Percentiles rank a stretch among this genome's conserved stretches.
Evolutionary conservation across 1,140 invertebrate species (phyloP).

Genomic region (Euura saliciscinereae): DNA sequence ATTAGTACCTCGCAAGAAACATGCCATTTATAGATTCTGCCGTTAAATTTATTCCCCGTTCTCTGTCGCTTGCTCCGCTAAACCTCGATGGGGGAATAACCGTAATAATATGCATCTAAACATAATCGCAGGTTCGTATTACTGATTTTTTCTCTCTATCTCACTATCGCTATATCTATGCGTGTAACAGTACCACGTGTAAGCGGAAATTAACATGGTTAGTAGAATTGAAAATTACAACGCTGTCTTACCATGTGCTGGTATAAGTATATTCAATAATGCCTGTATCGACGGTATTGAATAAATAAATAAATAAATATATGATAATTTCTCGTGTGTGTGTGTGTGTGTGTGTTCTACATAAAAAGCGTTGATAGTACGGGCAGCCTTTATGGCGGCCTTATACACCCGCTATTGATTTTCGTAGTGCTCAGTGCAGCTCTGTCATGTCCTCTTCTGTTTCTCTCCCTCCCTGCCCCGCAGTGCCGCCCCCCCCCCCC

Average conservation of each 20-base stretch:
- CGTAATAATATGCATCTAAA: not conserved
- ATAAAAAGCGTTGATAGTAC: not conserved
- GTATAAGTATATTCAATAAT: no score
- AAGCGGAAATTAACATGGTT: not conserved
- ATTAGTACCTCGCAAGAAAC: not conserved
- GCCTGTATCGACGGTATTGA: not conserved
- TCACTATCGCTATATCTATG: not conserved
- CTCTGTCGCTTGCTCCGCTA: not conserved
- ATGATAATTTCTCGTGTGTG: not conserved
- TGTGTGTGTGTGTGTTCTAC: not conserved
- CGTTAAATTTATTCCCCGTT: not conserved
- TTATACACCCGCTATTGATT: constrained; percentile 41
- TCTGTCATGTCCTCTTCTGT: constrained; percentile 30
- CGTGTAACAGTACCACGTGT: not conserved
- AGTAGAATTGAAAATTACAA: not conserved
- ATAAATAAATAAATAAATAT: constrained; percentile 1
- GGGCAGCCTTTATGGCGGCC: constrained; percentile 4
- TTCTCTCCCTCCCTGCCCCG: constrained; percentile 21
- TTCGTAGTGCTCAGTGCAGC: constrained; percentile 36
- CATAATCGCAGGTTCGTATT: not conserved
- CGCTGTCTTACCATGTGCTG: not conserved
- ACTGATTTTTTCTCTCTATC: no score
- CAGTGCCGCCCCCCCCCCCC: constrained; percentile 27
- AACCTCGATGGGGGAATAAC: not conserved
- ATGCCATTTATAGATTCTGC: not conserved